Evolutionary conservation across 2,113 vertebrate species (phyloP), one percentile per base, ranked within the genome.

Genomic region (Sylvilagus bachmani): DNA sequence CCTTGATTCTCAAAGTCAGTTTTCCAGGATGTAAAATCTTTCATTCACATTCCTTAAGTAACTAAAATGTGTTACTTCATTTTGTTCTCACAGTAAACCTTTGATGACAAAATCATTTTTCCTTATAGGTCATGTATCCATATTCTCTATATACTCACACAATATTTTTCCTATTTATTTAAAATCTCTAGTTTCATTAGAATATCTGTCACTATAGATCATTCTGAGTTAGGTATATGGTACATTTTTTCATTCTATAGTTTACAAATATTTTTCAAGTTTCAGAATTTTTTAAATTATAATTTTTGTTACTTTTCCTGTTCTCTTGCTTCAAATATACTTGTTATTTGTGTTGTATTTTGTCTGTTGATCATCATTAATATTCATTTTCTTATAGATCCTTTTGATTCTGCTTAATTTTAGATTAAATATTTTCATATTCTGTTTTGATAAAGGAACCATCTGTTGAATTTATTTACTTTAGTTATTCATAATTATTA

Each of bases 51-150:
- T 36, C 12, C 51, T 77, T 78, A 16, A 44, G 6, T 86, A 81
- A 67, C 44, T 88, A 88, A n/a, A 82, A 55, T 81, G 29, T 64
- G n/a, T 27, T 78, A 70, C 38, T 80, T 80, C 33, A n/a, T 94
- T 77, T 89, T 58, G 8, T 78, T 78, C 24, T 51, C 13, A 13
- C 19, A 25, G 61, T 67, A 77, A 77, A 9, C 31, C 4, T 44
- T 27, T 94, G 17, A 10, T 78, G 13, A 25, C 24, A 82, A 66
- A 81, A 25, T 74, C n/a, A 36, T 83, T 88, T 74, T 87, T 78
- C 36, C 84, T 53, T 81, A 17, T 44, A 74, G 29, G 3, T 55
- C 44, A 66, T 55, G 9, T 36, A 31, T 24, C n/a, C 88, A 9
- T 31, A 61, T 77, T 66, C 51, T 78, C 9, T 49, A 70, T 24